Evolutionary conservation across 2,113 vertebrate species (phyloP).

Genomic region (Ophthalmolycus amberensis): DNA sequence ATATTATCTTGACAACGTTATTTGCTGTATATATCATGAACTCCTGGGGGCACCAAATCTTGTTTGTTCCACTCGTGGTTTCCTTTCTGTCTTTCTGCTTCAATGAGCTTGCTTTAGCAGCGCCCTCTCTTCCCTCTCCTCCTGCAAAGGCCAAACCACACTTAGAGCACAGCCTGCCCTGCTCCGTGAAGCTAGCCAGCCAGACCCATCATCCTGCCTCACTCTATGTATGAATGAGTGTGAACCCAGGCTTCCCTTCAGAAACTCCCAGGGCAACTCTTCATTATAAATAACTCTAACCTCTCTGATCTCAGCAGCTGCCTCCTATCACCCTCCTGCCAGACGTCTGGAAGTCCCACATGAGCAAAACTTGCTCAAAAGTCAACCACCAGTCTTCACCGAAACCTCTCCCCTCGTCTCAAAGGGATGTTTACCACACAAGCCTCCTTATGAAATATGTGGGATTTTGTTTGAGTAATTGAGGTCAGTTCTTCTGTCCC

Average conservation of each 20-base stretch:
- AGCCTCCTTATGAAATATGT: conserved; percentile 15
- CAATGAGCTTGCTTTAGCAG: conserved; percentile 28
- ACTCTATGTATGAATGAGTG: conserved; percentile 28
- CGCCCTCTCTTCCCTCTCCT: conserved; percentile 10
- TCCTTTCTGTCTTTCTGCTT: conserved; percentile 51
- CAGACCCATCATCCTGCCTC: conserved; percentile 27
- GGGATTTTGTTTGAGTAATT: conserved; percentile 8
- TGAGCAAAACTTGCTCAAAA: conserved; percentile 22
- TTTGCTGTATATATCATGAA: conserved; percentile 49
- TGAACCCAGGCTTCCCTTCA: conserved; percentile 32
- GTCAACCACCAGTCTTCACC: conserved; percentile 20
- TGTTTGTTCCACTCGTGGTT: conserved; percentile 65
- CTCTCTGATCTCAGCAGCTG: conserved; percentile 56
- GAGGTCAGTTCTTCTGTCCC: conserved; percentile 26
- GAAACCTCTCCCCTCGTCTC: conserved; percentile 22
- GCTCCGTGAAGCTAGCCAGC: conserved; percentile 23
- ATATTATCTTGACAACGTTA: conserved; percentile 48
- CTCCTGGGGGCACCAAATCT: conserved; percentile 44
- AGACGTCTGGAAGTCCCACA: conserved; percentile 42
- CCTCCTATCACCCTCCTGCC: conserved; percentile 35
- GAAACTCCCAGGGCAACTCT: conserved; percentile 43
- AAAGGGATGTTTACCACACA: conserved; percentile 11
- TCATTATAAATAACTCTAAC: conserved; percentile 61
- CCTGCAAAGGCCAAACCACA: conserved; percentile 54
- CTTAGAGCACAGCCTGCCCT: conserved; percentile 34